Base-by-base conservation (phyloP, 2,797 vertebrate species). In the Gastrophryne carolinensis region DNA sequence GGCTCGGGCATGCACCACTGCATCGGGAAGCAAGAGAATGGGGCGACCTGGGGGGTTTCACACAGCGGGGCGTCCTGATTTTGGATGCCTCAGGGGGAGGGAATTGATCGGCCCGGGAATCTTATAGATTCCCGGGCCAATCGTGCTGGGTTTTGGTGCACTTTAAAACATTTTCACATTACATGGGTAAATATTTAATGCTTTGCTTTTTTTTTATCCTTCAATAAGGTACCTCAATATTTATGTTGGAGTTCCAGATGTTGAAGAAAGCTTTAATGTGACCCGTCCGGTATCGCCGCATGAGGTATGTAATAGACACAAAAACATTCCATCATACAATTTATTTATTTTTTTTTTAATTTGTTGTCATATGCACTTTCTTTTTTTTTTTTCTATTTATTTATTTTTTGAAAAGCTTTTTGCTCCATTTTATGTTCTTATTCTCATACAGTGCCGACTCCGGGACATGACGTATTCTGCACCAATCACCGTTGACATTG, bases 231-330 rank as follows among this genome's bases (percentile, higher is more conserved):
- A 99, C 81, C 92, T 99, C 62, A 99, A 99, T 85, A 99, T 99
- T 69, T 99, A 99, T 1, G 95, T 99, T 2, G 98, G 93, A 13
- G 95, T 95, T 87, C 97, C 98, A 64, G 98, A 99, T 78, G 96
- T 98, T 26, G 97, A 99, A 86, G 97, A 99, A 90, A 99, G 96
- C 82, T 99, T 99, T 85, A 99, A 98, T 57, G 98, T 99, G 32
- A 98, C 96, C 24, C 90, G 97, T 77, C 94, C 98, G 1, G 98
- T 99, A 3, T 95, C 97, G 35, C 97, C 97, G 80, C 97, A 98
- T 81, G 97, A 99, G 94, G 97, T 98, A 44, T 6, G n/a, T 3
- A 44, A 44, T n/a, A n/a, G n/a, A n/a, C n/a, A n/a, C n/a, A n/a
- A n/a, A n/a, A n/a, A n/a, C n/a, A n/a, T n/a, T n/a, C n/a, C n/a